phyloP scores from a whole-genome alignment of 2,888 invertebrate genomes.

The Helleia helle region DNA sequence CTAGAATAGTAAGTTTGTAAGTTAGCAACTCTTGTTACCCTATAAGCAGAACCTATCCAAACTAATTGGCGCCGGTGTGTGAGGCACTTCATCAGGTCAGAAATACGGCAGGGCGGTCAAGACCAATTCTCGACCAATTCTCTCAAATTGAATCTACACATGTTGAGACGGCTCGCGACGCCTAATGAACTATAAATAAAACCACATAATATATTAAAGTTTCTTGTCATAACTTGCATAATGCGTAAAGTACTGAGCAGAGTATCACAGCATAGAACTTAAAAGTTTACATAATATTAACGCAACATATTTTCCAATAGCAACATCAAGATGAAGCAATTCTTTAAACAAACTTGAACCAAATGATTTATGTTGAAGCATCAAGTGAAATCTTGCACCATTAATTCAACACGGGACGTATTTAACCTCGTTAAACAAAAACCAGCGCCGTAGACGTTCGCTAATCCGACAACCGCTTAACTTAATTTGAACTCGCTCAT shows the following conservation, averaged over 20 bases:
- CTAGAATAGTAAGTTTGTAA: too few species aligned
- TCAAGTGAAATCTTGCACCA: constrained; percentile 18
- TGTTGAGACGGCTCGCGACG: neutral
- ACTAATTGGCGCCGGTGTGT: constrained; percentile 47
- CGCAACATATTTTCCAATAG: constrained; percentile 1
- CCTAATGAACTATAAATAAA: neutral
- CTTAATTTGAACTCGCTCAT: constrained; percentile 53
- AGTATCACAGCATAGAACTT: too few species aligned
- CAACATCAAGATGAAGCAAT: constrained; percentile 3
- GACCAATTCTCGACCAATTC: constrained; percentile 20
- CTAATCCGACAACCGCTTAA: constrained; percentile 55
- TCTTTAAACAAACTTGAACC: neutral
- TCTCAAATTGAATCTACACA: constrained; percentile 14
- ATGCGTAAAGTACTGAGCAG: too few species aligned
- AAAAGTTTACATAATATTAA: too few species aligned
- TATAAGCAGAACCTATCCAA: constrained; percentile 34
- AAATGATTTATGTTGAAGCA: constrained; percentile 3
- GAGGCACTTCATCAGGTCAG: constrained; percentile 24
- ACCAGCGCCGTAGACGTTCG: constrained; percentile 19
- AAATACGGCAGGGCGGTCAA: constrained; percentile 15
- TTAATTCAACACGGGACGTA: constrained; percentile 18
- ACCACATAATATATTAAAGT: neutral
- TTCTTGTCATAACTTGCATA: too few species aligned
- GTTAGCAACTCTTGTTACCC: constrained; percentile 19
- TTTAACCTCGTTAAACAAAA: constrained; percentile 19